Evolutionary conservation across 1,140 invertebrate species (phyloP).

Genomic region (Hylaeus anthracinus): DNA sequence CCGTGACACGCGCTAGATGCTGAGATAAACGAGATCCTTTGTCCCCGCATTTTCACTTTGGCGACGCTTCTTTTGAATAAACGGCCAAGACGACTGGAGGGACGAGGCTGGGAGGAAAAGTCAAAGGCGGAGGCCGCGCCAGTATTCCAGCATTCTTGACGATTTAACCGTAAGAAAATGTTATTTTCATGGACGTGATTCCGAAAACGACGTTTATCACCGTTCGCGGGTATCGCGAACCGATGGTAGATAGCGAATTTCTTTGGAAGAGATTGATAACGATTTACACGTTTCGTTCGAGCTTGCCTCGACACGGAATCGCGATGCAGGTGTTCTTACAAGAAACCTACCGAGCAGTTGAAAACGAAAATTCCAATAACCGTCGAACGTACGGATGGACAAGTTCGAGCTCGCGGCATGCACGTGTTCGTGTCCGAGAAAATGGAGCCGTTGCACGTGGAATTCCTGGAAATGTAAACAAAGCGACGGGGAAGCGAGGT

Average conservation of each 20-base stretch:
- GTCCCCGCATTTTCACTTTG: not conserved
- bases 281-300: not conserved
- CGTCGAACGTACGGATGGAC: not conserved
- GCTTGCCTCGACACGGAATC: too few relatives aligned
- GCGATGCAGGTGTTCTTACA: too few relatives aligned
- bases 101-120: not conserved
- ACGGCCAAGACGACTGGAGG: not conserved
- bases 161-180: not conserved
- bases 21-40: slow-evolving; percentile 14
- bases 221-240: too few relatives aligned
- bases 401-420: not conserved
- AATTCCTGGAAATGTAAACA: not conserved
- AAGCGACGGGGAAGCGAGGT: not conserved
- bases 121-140: not conserved
- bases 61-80: not conserved
- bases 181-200: not conserved
- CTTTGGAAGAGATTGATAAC: not conserved
- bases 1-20: slow-evolving; percentile 6
- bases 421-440: not conserved
- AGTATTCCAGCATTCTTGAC: not conserved
- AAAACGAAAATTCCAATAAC: not conserved
- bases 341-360: too few relatives aligned
- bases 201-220: too few relatives aligned
- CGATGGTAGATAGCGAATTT: too few relatives aligned
- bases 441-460: not conserved